Conservation (phyloP, 2,797 vertebrate species). For the Myotis pilosus region DNA sequence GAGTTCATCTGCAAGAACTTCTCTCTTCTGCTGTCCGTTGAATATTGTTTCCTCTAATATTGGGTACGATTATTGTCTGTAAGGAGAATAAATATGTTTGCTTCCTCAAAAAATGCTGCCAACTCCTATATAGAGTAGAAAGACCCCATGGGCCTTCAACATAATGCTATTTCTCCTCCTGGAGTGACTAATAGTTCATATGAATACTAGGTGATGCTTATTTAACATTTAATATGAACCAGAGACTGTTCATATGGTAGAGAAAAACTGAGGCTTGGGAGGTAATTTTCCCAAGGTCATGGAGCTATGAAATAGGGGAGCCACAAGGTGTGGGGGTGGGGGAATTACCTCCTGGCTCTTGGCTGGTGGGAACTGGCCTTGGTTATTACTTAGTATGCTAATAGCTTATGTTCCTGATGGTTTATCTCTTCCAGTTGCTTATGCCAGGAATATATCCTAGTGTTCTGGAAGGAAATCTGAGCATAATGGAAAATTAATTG, state of each 20-base stretch:
- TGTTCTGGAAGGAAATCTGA: constrained; percentile 68
- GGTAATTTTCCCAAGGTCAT: constrained; percentile 16
- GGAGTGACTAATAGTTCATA: constrained; percentile 33
- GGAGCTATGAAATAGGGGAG: not conserved
- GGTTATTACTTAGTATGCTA: constrained; percentile 45
- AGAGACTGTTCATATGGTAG: not conserved
- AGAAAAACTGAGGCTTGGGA: constrained; percentile 42
- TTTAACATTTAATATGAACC: constrained; percentile 48
- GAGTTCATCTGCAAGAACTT: constrained; percentile 40
- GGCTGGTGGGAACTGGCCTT: constrained; percentile 21
- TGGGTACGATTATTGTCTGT: constrained; percentile 32
- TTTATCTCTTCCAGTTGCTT: constrained; percentile 56
- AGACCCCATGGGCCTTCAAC: not conserved
- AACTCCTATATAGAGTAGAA: not conserved
- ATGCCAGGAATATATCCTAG: constrained; percentile 45
- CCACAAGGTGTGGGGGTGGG: not conserved
- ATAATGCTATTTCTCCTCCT: not conserved
- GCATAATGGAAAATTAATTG: constrained; percentile 70
- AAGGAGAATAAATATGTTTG: constrained; percentile 36
- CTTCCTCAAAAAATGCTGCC: constrained; percentile 36
- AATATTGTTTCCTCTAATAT: constrained; percentile 24
- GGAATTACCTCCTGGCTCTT: not conserved
- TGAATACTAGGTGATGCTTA: not conserved
- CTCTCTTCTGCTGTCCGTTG: not conserved
- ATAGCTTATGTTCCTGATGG: constrained; percentile 52